Base-by-base conservation (phyloP, 2,888 invertebrate genomes). In the Galeopsomyia nigrocyanea region DNA sequence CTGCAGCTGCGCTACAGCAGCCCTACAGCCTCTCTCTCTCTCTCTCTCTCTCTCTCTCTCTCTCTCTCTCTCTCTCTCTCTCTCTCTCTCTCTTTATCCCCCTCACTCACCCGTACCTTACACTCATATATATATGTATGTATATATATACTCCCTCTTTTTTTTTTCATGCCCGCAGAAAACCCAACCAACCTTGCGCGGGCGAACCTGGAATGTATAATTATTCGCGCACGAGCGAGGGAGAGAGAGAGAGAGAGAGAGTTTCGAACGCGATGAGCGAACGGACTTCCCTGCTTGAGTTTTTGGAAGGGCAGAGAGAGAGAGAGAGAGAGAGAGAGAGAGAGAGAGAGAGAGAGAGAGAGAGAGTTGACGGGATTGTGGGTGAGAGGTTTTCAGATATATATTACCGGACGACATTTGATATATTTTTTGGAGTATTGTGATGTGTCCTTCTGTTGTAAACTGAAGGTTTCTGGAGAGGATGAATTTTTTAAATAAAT, bases 11-110 rank as follows among this genome's bases (percentile, higher is more conserved):
- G 17, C 58, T 53, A 53, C 9, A 19, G 47, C 49, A 58, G 47
- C 46, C 68, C 51, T 39, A 63, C 55, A n/a, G 53, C 50, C 75
- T 70, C 76, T 75, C 66, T 74, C 71, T 61, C 46, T 58, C 46
- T 58, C 64, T 68, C 64, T 68, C 51, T 50, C 55, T 62, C 65
- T 26, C 56, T 50, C 53, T 51, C 51, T 65, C 68, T 64, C 60
- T 64, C 64, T 56, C 55, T 13, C 19, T 53, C 53, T n/a, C 53
- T 19, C 53, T 61, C 46, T 58, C 46, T 58, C 64, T 68, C 64
- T 68, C 51, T 50, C 55, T 62, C 65, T 26, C 56, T 50, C 53
- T 51, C 51, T 65, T 73, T 64, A 64, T 64, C 64, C 62, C 55
- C n/a, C 19, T 53, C 53, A 53, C 53, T 19, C 53, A 19, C 17